Evolutionary conservation across 2,113 vertebrate species (phyloP).

Genomic region (Microtus richardsoni): DNA sequence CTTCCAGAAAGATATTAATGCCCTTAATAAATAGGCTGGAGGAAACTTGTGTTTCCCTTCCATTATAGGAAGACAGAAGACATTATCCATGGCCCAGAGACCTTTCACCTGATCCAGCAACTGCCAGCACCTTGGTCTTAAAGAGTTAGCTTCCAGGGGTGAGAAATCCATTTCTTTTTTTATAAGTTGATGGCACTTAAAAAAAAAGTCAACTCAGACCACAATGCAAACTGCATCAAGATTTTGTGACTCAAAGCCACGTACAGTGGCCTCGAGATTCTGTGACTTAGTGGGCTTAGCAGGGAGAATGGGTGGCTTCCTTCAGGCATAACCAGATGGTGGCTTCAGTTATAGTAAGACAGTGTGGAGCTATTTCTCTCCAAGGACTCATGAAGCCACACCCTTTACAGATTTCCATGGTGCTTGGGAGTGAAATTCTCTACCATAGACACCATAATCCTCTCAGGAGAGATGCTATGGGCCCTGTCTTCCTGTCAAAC

Average conservation of each 20-base stretch:
- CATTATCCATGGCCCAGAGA: background rate
- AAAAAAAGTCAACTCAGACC: background rate
- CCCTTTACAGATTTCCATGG: background rate
- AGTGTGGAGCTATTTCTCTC: background rate
- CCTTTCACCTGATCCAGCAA: too few species aligned
- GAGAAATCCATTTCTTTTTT: background rate
- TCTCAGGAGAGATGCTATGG: background rate
- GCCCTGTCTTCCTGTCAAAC: background rate
- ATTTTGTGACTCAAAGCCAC: background rate
- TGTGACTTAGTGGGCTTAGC: background rate
- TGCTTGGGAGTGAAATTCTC: background rate
- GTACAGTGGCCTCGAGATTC: background rate
- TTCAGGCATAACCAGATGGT: background rate
- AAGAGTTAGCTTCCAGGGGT: background rate
- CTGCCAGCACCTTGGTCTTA: background rate
- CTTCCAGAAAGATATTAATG: background rate
- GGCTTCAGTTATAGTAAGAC: background rate
- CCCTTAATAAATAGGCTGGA: background rate
- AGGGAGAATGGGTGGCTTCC: background rate
- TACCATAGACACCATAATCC: too few species aligned
- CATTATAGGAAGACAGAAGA: background rate
- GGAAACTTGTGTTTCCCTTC: background rate
- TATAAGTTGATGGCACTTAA: background rate
- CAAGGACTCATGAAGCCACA: background rate
- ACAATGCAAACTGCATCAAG: background rate